phyloP scores from a whole-genome alignment of 1,140 invertebrate species.

The Drosophila carrolli region DNA sequence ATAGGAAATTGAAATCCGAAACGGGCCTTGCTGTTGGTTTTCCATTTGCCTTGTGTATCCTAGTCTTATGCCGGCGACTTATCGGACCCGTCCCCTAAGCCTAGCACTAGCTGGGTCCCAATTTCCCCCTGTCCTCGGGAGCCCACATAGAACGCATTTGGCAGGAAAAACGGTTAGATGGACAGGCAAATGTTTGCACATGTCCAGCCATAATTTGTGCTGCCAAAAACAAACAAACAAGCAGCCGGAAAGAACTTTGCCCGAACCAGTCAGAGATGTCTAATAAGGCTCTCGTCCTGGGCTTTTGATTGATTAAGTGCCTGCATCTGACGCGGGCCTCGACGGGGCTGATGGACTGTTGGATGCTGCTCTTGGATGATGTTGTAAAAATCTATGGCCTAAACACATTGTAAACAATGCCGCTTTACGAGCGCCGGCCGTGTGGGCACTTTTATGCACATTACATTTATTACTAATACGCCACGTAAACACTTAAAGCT shows the following conservation, averaged over 20 bases:
- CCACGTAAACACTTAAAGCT: slow-evolving; percentile 80
- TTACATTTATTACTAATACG: slow-evolving; percentile 83
- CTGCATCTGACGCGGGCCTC: slow-evolving; percentile 71
- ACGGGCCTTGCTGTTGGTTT: slow-evolving; percentile 8
- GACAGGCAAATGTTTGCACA: slow-evolving; percentile 60
- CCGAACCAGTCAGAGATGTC: slow-evolving; percentile 40
- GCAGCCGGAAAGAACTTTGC: slow-evolving; percentile 54
- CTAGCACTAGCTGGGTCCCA: background rate
- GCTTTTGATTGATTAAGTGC: slow-evolving; percentile 79
- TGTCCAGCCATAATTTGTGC: slow-evolving; percentile 72
- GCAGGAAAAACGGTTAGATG: slow-evolving; percentile 36
- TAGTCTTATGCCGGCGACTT: slow-evolving; percentile 28
- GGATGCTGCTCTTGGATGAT: slow-evolving; percentile 40
- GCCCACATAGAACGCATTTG: slow-evolving; percentile 24
- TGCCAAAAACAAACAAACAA: slow-evolving; percentile 69
- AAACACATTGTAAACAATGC: slow-evolving; percentile 74
- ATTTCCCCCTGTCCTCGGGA: slow-evolving; percentile 25
- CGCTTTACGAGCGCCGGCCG: slow-evolving; percentile 34
- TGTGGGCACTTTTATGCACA: slow-evolving; percentile 66
- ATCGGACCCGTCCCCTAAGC: slow-evolving; percentile 22
- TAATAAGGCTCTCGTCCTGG: slow-evolving; percentile 36
- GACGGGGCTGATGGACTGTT: slow-evolving; percentile 42
- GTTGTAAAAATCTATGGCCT: slow-evolving; percentile 69
- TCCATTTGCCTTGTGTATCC: slow-evolving; percentile 8
- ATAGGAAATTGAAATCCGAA: slow-evolving; percentile 23